phyloP scores from a whole-genome alignment of 2,113 vertebrate genomes.

The Zapus hudsonius region DNA sequence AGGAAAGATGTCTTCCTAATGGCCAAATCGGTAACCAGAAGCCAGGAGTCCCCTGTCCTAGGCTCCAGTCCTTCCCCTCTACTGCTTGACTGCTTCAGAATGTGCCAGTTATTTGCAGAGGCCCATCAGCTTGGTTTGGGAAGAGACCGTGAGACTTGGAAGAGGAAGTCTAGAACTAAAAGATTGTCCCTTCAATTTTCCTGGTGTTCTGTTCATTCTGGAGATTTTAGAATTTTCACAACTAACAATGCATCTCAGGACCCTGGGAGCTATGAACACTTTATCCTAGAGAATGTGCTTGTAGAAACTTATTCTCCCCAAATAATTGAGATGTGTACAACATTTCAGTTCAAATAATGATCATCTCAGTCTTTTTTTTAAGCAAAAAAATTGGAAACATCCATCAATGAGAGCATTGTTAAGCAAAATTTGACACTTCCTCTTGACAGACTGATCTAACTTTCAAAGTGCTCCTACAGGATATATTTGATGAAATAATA shows the following conservation, averaged over 20 bases:
- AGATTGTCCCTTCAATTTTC: not conserved
- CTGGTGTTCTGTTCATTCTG: not conserved
- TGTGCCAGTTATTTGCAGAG: accelerated
- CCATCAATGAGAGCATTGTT: not conserved
- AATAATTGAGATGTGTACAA: not conserved
- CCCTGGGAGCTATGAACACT: not conserved
- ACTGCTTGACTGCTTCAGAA: not conserved
- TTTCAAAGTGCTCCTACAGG: not conserved
- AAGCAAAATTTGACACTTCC: not conserved
- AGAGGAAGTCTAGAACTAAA: not conserved
- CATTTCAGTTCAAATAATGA: not conserved
- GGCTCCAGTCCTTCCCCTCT: no score
- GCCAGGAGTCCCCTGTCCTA: accelerated
- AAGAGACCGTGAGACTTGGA: not conserved
- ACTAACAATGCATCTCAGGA: not conserved
- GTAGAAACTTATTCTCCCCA: not conserved
- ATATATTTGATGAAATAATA: not conserved
- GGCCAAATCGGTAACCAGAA: not conserved
- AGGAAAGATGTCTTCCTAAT: not conserved
- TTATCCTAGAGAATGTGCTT: not conserved
- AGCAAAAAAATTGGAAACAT: not conserved
- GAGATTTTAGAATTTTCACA: not conserved
- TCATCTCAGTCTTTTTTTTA: not conserved
- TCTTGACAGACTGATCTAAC: not conserved
- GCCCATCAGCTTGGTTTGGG: no score